Conservation (phyloP, 2,113 vertebrate species). For the Neoarius graeffei region DNA sequence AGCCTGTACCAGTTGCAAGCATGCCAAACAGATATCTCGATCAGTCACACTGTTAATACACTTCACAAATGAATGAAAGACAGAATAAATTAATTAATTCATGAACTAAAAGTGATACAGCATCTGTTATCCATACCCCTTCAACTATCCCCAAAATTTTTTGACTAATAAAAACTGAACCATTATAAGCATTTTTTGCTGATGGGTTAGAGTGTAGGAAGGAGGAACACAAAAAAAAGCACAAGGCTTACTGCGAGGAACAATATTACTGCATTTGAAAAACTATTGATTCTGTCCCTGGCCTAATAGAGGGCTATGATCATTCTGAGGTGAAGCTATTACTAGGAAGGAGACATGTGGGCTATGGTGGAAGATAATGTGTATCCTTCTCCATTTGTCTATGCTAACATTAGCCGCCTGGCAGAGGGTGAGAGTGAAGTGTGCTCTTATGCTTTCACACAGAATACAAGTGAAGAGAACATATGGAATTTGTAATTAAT, state of each 20-base stretch:
- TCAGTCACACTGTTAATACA: neutral
- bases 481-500: conserved; percentile 59
- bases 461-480: conserved; percentile 47
- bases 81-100: neutral
- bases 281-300: conserved; percentile 73
- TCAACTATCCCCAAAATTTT: conserved; percentile 46
- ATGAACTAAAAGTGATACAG: conserved; percentile 47
- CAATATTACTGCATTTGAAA: conserved; percentile 72
- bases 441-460: conserved; percentile 42
- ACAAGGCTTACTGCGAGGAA: conserved; percentile 64
- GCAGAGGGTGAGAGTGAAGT: conserved; percentile 52
- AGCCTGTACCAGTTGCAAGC: too few species aligned
- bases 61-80: conserved; percentile 10
- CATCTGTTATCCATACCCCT: conserved; percentile 28
- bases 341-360: conserved; percentile 63
- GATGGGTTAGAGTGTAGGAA: conserved; percentile 15
- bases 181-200: conserved; percentile 32
- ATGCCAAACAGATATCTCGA: too few species aligned
- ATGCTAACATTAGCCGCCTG: conserved; percentile 48
- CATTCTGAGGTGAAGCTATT: conserved; percentile 74
- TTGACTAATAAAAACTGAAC: conserved; percentile 48
- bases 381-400: conserved; percentile 75
- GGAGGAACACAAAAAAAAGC: conserved; percentile 51
- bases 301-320: conserved; percentile 75
- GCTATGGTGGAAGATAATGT: conserved; percentile 66